These are phyloP conservation scores for Boulengeromyrus knoepffleri DNA, from an alignment of 2,113 vertebrate genomes.

Conservation along the genomic window DNA sequence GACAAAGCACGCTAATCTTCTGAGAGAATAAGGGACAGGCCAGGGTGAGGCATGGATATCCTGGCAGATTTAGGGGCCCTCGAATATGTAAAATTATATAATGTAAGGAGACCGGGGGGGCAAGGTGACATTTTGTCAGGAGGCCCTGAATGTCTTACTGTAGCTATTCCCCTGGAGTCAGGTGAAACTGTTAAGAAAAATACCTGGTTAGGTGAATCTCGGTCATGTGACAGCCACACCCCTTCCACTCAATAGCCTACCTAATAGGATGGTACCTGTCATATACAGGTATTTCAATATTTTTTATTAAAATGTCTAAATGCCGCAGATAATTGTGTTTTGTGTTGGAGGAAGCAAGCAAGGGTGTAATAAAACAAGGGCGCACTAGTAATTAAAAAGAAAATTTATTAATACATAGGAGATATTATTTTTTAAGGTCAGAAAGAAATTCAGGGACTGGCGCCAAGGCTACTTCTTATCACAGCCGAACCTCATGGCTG, in stretches of 20 bases:
- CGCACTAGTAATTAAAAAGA: not conserved
- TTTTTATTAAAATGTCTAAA: not conserved
- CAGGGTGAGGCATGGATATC: not conserved
- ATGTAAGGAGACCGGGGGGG: not conserved
- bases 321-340: not conserved
- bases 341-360: not conserved
- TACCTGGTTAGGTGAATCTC: not conserved
- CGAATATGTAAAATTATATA: not conserved
- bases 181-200: not conserved
- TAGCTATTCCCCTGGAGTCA: not conserved
- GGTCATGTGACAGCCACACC: not conserved
- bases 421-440: not conserved
- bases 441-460: not conserved
- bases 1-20: not conserved
- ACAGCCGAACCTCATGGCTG: not conserved
- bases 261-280: not conserved
- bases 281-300: not conserved
- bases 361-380: not conserved
- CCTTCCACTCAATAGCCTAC: not conserved
- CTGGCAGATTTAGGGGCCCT: not conserved
- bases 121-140: not conserved
- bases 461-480: not conserved
- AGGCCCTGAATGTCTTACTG: not conserved
- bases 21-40: not conserved
- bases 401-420: not conserved